Evolutionary conservation across 2,888 invertebrate species (phyloP), one percentile per base, ranked within the genome.

Genomic region (Protodeltote pygarga): DNA sequence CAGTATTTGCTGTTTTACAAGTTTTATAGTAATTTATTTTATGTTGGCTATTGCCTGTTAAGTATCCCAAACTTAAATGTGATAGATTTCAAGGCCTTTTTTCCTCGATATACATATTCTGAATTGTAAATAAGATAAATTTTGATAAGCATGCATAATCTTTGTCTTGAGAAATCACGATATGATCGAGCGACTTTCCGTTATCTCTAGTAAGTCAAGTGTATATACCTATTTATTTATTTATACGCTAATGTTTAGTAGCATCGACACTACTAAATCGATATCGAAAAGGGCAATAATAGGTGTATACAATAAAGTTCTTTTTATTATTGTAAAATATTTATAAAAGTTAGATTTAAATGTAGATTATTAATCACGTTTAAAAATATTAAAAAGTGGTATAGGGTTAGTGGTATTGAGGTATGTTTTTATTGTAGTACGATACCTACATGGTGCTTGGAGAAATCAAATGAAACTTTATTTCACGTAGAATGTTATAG

Each of bases 81-180:
- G 89, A 90, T 89, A 91, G 80, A 83, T 79, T 77, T 79, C 83
- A 84, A 83, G 86, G 87, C 84, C 85, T 87, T 76, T 77, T 79
- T 75, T 81, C n/a, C 79, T 85, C 77, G 77, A 81, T 83, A 79
- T 80, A 71, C 82, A 79, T 80, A 71, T 69, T 83, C 83, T 83
- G 79, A 81, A 85, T 82, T 89, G 89, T 90, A 89, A 85, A 89
- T 90, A 91, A 86, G 89, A 89, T 89, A 83, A 83, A 75, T 67
- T 75, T 76, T 75, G 76, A 74, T 81, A 77, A 77, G 73, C 79
- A 70, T 79, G 75, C 77, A 76, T 86, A 83, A 85, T 87, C 82
- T 80, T 78, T 74, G 74, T 61, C 66, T 75, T 75, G 58, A 65
- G 62, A 76, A 78, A 80, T 81, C 80, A 74, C 68, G 77, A 80